A percentile compares a stretch with the other conserved stretches of the same genome.
phyloP scores from a whole-genome alignment of 2,113 vertebrate species.

The Spea multiplicata region DNA sequence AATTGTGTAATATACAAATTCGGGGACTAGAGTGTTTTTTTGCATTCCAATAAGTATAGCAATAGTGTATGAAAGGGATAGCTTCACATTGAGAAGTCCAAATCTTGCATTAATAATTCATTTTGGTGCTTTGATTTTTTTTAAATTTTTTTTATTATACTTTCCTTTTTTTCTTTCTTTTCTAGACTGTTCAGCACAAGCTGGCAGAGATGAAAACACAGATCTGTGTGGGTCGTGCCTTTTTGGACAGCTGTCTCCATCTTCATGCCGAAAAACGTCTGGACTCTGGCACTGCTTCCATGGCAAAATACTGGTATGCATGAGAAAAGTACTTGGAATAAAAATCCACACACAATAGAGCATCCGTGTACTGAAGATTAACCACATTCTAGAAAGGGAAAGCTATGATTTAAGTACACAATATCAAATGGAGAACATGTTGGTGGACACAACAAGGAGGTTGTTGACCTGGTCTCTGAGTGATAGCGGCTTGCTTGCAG shows the following conservation, averaged over 20 bases:
- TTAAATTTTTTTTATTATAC: not conserved
- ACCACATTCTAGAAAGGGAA: not conserved
- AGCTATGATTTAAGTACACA: too few species aligned
- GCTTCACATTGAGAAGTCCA: too few species aligned
- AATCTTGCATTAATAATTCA: too few species aligned
- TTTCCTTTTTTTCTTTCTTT: constrained; percentile 8
- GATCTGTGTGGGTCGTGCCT: constrained; percentile 83
- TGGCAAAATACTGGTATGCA: constrained; percentile 92
- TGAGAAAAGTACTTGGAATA: not conserved
- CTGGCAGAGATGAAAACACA: constrained; percentile 89
- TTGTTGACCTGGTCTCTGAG: not conserved
- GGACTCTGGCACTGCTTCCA: constrained; percentile 80
- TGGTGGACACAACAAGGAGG: not conserved
- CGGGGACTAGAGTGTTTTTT: too few species aligned
- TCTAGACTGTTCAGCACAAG: constrained; percentile 88
- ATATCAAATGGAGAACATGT: too few species aligned
- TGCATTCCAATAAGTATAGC: too few species aligned
- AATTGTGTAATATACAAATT: too few species aligned
- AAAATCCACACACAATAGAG: not conserved
- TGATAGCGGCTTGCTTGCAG: not conserved
- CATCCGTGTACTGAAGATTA: constrained; percentile 5
- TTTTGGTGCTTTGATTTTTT: too few species aligned
- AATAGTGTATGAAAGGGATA: too few species aligned
- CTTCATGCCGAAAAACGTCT: constrained; percentile 75
- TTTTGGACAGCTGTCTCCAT: constrained; percentile 86